phyloP scores from a whole-genome alignment of 2,888 invertebrate species.

The Harmothoe impar region DNA sequence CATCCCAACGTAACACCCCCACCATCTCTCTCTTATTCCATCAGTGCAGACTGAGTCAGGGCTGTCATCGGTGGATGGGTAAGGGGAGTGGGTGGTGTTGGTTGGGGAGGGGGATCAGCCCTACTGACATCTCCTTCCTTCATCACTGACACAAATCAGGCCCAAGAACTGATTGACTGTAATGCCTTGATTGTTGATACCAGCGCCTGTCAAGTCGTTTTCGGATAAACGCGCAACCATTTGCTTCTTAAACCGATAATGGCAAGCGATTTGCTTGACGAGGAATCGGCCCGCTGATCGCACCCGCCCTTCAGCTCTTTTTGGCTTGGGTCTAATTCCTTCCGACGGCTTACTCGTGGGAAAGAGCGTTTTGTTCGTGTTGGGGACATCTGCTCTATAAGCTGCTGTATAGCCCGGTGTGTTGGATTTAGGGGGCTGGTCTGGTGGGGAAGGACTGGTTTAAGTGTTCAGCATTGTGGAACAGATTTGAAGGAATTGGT shows the following conservation, averaged over 20 bases:
- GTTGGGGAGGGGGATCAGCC: background rate
- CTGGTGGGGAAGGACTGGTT: too few species aligned
- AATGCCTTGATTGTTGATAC: conserved; percentile 60
- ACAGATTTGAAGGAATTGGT: too few species aligned
- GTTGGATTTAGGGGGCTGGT: background rate
- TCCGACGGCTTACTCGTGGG: conserved; percentile 51
- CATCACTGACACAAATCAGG: conserved; percentile 37
- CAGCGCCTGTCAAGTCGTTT: conserved; percentile 56
- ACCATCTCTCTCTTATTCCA: too few species aligned
- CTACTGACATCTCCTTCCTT: conserved; percentile 8
- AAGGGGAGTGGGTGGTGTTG: too few species aligned
- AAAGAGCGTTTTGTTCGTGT: background rate
- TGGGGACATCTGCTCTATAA: conserved; percentile 35
- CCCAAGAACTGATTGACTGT: conserved; percentile 42
- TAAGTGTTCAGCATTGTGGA: too few species aligned
- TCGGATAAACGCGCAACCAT: conserved; percentile 21
- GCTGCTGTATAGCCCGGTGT: background rate
- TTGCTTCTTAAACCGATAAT: conserved; percentile 60
- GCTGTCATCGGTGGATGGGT: background rate
- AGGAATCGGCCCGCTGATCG: conserved; percentile 38
- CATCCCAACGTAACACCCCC: background rate
- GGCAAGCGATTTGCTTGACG: conserved; percentile 50
- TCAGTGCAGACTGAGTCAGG: background rate
- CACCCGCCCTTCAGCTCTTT: conserved; percentile 16
- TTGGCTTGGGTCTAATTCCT: conserved; percentile 35